Conservation (phyloP, 2,113 vertebrate species). For the Formicarius rufipectus region DNA sequence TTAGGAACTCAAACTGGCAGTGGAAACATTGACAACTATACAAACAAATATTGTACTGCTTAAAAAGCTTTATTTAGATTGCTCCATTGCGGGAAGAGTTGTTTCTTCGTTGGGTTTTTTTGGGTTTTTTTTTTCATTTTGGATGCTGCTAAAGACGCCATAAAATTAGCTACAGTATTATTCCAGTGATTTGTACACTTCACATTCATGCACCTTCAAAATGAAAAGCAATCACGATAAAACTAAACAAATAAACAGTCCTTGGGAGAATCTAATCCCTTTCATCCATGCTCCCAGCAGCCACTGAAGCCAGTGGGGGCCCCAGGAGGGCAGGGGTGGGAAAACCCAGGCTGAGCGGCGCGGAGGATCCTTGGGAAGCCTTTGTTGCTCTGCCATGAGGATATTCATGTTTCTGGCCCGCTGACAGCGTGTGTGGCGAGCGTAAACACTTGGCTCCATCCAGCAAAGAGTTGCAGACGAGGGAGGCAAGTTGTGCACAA, state of each 20-base stretch:
- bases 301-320: not conserved
- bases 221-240: not conserved
- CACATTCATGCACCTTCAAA: not conserved
- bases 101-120: not conserved
- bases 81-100: fast-evolving
- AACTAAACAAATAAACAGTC: not conserved
- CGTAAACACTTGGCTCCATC: not conserved
- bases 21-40: constrained; percentile 13
- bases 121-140: not conserved
- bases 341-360: fast-evolving
- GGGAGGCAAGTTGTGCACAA: not conserved
- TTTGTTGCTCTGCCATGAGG: not conserved
- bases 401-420: not conserved
- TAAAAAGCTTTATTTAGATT: constrained; percentile 13
- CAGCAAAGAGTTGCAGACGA: not conserved
- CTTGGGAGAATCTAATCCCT: not conserved
- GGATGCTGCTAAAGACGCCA: not conserved
- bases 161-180: not conserved
- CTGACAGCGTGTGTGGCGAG: not conserved
- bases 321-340: not conserved
- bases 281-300: not conserved
- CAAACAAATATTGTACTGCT: not conserved
- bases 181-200: not conserved
- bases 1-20: not conserved
- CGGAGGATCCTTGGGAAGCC: not conserved